Percentiles rank a stretch among this genome's conserved stretches.
These are phyloP conservation scores for Wasmannia auropunctata DNA, from an alignment of 1,140 invertebrate species.

Conservation along the genomic window DNA sequence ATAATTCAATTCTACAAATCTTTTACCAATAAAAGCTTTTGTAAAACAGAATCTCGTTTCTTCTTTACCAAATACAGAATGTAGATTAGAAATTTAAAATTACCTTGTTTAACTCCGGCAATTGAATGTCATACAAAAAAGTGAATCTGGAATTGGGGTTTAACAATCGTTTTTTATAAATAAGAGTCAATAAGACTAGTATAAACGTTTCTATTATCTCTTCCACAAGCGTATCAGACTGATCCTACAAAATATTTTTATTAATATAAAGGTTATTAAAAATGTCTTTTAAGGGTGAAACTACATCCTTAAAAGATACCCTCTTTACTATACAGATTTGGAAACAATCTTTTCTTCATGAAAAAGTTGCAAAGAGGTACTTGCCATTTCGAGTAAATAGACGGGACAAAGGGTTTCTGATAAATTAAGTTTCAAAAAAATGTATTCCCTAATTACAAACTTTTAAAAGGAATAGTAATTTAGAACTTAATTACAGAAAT, in stretches of 20 bases:
- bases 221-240: constrained; percentile 78
- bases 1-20: background rate
- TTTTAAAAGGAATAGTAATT: background rate
- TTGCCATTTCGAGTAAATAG: background rate
- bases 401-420: background rate
- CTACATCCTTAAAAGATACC: background rate
- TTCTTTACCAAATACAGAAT: constrained; percentile 2
- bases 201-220: constrained; percentile 84
- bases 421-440: background rate
- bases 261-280: background rate
- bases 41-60: background rate
- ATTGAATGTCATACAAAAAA: constrained; percentile 73
- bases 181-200: constrained; percentile 80
- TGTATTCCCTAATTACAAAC: background rate
- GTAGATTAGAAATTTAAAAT: background rate
- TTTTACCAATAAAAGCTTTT: background rate
- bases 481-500: background rate
- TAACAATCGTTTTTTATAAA: constrained; percentile 76
- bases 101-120: constrained; percentile 77
- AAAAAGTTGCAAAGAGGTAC: background rate
- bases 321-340: background rate
- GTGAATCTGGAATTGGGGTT: constrained; percentile 70
- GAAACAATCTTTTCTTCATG: background rate
- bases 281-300: background rate
- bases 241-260: constrained; percentile 71